Conservation (phyloP, 1,140 invertebrate genomes). For the Drosophila auraria region DNA sequence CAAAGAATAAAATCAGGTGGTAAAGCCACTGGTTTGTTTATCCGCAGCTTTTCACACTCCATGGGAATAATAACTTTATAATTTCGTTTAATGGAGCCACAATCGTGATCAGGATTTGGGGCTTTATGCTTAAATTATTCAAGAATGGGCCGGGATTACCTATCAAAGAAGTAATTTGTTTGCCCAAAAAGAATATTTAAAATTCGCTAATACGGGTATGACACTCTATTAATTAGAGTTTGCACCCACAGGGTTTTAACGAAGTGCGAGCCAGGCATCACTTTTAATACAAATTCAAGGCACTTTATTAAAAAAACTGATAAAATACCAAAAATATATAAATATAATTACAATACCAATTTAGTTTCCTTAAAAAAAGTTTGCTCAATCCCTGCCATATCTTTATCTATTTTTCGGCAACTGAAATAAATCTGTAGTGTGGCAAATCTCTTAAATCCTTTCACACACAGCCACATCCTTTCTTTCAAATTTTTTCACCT, state of each 20-base stretch:
- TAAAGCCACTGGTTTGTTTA: slow-evolving; percentile 30
- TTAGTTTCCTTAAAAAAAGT: too few species aligned
- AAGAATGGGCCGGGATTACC: neutral
- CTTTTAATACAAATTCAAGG: too few species aligned
- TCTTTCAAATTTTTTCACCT: neutral
- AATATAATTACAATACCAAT: too few species aligned
- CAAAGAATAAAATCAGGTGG: neutral
- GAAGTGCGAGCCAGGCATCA: too few species aligned
- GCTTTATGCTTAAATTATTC: too few species aligned
- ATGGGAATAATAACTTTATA: slow-evolving; percentile 28
- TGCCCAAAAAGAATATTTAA: neutral
- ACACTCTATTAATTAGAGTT: too few species aligned
- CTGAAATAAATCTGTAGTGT: slow-evolving; percentile 5
- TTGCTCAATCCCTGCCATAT: neutral
- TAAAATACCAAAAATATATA: too few species aligned
- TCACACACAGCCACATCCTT: neutral
- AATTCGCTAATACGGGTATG: neutral
- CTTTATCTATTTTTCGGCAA: neutral
- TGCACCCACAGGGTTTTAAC: too few species aligned
- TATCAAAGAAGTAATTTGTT: neutral
- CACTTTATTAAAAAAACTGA: too few species aligned
- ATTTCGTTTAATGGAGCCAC: slow-evolving; percentile 10
- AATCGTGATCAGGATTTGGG: slow-evolving; percentile 2
- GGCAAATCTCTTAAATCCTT: slow-evolving; percentile 12
- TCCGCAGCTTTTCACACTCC: slow-evolving; percentile 35